Evolutionary conservation across 1,140 invertebrate species (phyloP).

Genomic region (Hydropsyche tenuis): DNA sequence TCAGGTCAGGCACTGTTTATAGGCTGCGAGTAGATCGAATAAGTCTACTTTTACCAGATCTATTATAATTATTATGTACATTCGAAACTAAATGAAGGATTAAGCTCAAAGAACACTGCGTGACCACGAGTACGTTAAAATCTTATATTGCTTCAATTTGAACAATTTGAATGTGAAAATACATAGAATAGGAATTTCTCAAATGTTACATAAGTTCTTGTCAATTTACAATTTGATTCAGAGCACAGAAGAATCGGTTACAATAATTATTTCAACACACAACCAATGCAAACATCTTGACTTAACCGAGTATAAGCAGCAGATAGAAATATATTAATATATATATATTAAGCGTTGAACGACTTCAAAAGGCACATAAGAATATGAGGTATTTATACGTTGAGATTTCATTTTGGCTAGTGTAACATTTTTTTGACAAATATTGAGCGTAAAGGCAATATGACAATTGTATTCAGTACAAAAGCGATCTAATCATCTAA

Average conservation of each 20-base stretch:
- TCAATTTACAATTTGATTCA: no score
- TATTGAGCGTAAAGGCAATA: no score
- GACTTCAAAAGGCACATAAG: no score
- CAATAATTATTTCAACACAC: neutral
- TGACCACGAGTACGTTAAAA: neutral
- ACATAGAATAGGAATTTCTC: neutral
- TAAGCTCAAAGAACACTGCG: neutral
- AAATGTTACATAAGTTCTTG: conserved; percentile 2
- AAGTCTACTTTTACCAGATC: no score
- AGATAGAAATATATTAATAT: no score
- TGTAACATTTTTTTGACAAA: no score
- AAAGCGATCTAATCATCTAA: neutral
- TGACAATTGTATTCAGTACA: no score
- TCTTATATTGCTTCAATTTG: neutral
- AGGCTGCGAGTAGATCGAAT: neutral
- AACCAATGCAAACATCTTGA: neutral
- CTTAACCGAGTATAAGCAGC: neutral
- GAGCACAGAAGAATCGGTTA: no score
- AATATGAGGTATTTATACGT: no score
- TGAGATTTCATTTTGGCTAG: no score
- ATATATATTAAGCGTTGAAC: no score
- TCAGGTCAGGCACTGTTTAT: conserved; percentile 17
- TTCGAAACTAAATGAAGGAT: neutral
- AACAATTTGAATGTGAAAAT: neutral
- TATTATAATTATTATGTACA: no score